Conservation (phyloP, 2,797 vertebrate species). For the Strix occidentalis region DNA sequence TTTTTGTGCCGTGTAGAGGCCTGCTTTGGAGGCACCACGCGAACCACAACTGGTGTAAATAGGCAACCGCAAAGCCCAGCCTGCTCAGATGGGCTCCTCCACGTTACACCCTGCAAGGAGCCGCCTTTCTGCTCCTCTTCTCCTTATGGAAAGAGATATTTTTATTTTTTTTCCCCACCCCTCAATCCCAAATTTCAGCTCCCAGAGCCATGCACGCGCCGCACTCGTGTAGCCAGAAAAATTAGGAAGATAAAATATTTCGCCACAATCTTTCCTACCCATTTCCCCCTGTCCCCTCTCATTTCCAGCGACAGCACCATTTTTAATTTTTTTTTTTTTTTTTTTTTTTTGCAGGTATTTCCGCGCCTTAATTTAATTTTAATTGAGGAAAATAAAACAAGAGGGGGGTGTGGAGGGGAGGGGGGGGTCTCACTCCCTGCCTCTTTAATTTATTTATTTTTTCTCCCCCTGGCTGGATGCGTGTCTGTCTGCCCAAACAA, state of each 20-base stretch:
- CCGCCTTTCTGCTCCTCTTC: neutral
- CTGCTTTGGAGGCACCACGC: neutral
- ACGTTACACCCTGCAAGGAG: neutral
- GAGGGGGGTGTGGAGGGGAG: too few relatives aligned
- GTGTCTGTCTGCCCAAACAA: slow-evolving; percentile 51
- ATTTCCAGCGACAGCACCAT: too few relatives aligned
- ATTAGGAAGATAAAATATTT: too few relatives aligned
- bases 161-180: too few relatives aligned
- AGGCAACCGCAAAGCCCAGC: neutral
- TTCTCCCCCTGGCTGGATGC: neutral
- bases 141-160: fast-evolving
- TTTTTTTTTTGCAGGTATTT: too few relatives aligned
- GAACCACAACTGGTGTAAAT: neutral
- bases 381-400: too few relatives aligned
- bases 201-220: too few relatives aligned
- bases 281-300: too few relatives aligned
- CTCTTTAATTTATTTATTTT: slow-evolving; percentile 13
- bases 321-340: too few relatives aligned
- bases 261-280: too few relatives aligned
- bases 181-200: neutral
- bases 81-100: neutral
- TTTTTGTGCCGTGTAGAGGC: slow-evolving; percentile 1
- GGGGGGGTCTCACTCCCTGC: neutral
- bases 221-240: too few relatives aligned
- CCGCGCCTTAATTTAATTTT: too few relatives aligned